Evolutionary conservation across 1,140 invertebrate genomes (phyloP), one percentile per base, ranked within the genome.

Genomic region (Aphaenogaster floridana): DNA sequence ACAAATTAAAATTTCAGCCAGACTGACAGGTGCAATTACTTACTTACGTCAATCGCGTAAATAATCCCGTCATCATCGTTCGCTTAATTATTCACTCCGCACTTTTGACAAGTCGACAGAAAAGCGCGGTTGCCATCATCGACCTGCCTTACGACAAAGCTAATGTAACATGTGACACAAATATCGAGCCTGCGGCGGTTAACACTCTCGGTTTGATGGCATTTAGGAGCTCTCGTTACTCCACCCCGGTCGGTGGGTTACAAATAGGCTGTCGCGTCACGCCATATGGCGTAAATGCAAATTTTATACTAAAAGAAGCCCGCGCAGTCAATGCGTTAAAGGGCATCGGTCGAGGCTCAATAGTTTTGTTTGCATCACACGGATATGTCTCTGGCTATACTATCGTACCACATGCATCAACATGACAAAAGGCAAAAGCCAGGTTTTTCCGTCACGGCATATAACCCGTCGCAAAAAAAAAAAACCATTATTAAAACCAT

Each of bases 211-310:
- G 77, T 86, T 86, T 69, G 78, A 86, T 83, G 86, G 86, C 68
- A 86, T 86, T 86, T 86, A 86, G 79, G 79, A 86, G 86, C 68
- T 86, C 42, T 84, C 78, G 86, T 86, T 86, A 86, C 78, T 84
- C 80, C 80, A 84, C 77, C 86, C 78, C 86, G 63, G 34, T 80
- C 86, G 86, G 86, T 71, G 45, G 68, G 64, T 86, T 71, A 81
- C 79, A 80, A 71, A 81, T 86, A 86, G 86, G 66, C 86, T 83
- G 86, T 83, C 86, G 86, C 86, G 66, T 81, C 64, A 83, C 78
- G 64, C 86, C 86, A 86, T 86, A 86, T 86, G 86, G 86, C 86
- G 86, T 83, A 83, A 86, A 86, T 86, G 86, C 79, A 86, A 86
- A 86, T 86, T 81, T 81, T 86, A 83, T 86, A 86, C 86, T 83